These are phyloP conservation scores for Chelidonichthys spinosus DNA, from an alignment of 2,797 vertebrate species.

Conservation along the genomic window DNA sequence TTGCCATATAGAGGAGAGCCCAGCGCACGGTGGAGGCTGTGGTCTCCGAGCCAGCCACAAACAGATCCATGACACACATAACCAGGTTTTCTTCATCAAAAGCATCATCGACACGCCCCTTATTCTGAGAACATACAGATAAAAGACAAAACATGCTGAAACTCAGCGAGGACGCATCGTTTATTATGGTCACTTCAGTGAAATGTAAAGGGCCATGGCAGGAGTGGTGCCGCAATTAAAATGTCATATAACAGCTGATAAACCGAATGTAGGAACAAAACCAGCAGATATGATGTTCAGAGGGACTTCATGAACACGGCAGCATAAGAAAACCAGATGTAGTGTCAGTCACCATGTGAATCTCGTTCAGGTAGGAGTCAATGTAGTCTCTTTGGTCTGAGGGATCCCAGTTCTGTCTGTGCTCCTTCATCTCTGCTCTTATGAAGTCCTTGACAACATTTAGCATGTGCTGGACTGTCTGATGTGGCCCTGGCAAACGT, in stretches of 20 bases:
- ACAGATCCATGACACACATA: constrained; percentile 71
- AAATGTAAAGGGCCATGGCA: too few species aligned
- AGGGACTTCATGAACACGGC: neutral
- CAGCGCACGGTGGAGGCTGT: constrained; percentile 82
- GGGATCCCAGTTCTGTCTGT: constrained; percentile 81
- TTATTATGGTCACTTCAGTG: too few species aligned
- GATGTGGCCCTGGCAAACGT: constrained; percentile 82
- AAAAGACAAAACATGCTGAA: too few species aligned
- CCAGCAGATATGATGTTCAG: neutral
- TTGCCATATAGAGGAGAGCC: constrained; percentile 82
- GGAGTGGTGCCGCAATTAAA: neutral
- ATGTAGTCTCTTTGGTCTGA: constrained; percentile 81
- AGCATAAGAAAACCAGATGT: neutral
- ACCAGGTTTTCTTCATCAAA: constrained; percentile 76
- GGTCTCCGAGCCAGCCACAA: constrained; percentile 84
- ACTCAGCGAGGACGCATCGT: too few species aligned
- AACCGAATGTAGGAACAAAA: neutral
- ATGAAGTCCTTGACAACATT: constrained; percentile 62
- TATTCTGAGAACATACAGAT: neutral
- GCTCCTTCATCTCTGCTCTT: constrained; percentile 64
- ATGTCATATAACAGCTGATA: neutral
- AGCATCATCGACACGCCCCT: neutral
- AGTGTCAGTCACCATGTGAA: constrained; percentile 72
- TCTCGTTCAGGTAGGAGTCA: constrained; percentile 86
- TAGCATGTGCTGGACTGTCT: constrained; percentile 57